These are phyloP conservation scores for Drosophila rhopaloa DNA, from an alignment of 1,140 invertebrate species.

Conservation along the genomic window DNA sequence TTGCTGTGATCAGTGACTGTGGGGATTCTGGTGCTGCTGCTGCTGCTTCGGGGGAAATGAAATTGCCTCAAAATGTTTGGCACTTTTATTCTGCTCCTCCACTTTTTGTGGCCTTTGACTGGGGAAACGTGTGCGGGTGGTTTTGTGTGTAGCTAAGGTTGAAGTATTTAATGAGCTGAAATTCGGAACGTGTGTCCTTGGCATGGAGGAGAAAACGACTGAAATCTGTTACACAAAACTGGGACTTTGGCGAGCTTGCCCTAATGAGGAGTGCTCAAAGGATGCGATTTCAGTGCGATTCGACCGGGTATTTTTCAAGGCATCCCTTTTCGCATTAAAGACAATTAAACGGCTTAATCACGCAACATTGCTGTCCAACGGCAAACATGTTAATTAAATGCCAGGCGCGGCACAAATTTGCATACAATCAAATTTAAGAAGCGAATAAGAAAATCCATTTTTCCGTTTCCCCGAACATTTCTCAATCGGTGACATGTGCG, in stretches of 20 bases:
- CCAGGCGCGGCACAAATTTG: conserved; percentile 43
- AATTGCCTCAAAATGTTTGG: conserved; percentile 78
- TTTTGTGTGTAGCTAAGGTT: conserved; percentile 64
- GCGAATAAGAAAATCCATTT: conserved; percentile 53
- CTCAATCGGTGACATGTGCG: conserved; percentile 65
- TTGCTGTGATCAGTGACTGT: conserved; percentile 73
- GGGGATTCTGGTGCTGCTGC: conserved; percentile 40
- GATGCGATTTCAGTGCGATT: conserved; percentile 29
- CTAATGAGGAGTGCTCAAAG: conserved; percentile 43
- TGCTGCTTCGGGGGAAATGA: conserved; percentile 60
- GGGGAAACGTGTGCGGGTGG: conserved; percentile 30
- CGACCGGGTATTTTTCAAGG: conserved; percentile 9
- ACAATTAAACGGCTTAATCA: conserved; percentile 50
- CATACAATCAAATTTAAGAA: conserved; percentile 58
- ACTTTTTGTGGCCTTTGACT: conserved; percentile 66
- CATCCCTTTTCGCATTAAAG: conserved; percentile 1
- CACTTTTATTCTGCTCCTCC: conserved; percentile 59
- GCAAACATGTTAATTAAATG: conserved; percentile 61
- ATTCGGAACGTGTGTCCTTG: conserved; percentile 70
- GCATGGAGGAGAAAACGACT: conserved; percentile 23
- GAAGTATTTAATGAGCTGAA: conserved; percentile 77
- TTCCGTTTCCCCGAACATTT: conserved; percentile 17
- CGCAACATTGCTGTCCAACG: conserved; percentile 9
- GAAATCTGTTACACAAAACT: conserved; percentile 44
- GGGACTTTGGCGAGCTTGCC: conserved; percentile 19